A percentile compares a stretch with the other conserved stretches of the same genome.
Evolutionary conservation across 2,888 invertebrate species (phyloP).

Genomic region (Drosophila longiperda): DNA sequence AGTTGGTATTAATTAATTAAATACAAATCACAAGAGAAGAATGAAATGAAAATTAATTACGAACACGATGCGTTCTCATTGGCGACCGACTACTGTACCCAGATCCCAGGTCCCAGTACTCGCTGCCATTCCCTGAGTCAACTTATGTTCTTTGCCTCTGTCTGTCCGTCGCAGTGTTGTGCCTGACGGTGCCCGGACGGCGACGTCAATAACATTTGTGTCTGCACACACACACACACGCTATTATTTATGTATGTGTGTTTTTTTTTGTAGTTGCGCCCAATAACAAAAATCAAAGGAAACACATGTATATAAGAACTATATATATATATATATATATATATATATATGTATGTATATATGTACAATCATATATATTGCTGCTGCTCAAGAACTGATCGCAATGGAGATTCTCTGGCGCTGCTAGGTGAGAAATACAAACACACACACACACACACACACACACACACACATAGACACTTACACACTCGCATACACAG

Average conservation of each 20-base stretch:
- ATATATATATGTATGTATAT: conserved; percentile 8
- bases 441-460: conserved; percentile 7
- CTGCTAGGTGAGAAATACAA: conserved; percentile 66
- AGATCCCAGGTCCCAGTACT: not conserved
- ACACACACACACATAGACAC: not conserved
- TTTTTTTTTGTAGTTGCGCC: conserved; percentile 13
- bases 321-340: conserved; percentile 5
- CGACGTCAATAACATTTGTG: conserved; percentile 77
- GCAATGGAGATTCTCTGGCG: conserved; percentile 33
- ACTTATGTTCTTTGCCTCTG: conserved; percentile 37
- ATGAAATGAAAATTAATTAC: not conserved
- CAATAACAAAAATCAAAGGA: conserved; percentile 53
- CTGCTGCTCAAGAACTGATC: conserved; percentile 11
- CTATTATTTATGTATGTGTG: conserved; percentile 6
- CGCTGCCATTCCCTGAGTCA: conserved; percentile 29
- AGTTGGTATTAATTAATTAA: not conserved
- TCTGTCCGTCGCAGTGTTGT: conserved; percentile 39
- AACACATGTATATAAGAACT: conserved; percentile 20
- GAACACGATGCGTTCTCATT: not conserved
- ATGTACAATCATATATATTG: conserved; percentile 13
- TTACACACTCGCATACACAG: conserved; percentile 5
- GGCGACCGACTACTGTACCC: conserved; percentile 1
- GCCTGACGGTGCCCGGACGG: conserved; percentile 56
- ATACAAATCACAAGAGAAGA: not conserved
- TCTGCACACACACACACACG: conserved; percentile 51